A percentile compares a stretch with the other conserved stretches of the same genome.
phyloP scores from a whole-genome alignment of 2,797 vertebrate species.

The Muscicapa comitata region DNA sequence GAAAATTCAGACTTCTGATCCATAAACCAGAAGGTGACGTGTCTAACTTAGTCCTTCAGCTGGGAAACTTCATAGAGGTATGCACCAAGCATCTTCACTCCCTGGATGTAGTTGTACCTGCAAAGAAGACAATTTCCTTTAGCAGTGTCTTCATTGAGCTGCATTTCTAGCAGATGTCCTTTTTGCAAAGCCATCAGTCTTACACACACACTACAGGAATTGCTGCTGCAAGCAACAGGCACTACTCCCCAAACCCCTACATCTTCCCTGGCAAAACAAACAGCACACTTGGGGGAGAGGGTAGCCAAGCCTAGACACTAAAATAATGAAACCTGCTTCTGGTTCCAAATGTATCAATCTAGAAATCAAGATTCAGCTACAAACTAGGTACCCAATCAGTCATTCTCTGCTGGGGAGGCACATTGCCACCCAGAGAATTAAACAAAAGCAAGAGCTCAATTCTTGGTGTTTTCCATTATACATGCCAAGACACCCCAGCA shows the following conservation, averaged over 20 bases:
- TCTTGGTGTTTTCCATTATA: neutral
- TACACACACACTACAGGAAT: neutral
- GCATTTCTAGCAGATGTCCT: neutral
- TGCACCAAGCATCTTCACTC: constrained; percentile 89
- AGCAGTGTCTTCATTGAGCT: neutral
- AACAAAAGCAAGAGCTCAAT: neutral
- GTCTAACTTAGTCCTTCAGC: constrained; percentile 72
- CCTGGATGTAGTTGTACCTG: constrained; percentile 92
- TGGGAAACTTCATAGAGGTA: constrained; percentile 94
- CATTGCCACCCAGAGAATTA: neutral
- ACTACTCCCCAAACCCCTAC: neutral
- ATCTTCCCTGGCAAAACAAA: neutral
- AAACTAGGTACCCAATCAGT: neutral
- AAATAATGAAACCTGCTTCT: neutral
- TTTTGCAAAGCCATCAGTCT: neutral
- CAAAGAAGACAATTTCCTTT: constrained; percentile 29
- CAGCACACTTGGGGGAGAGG: accelerated
- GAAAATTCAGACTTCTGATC: neutral
- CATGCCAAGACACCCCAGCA: neutral
- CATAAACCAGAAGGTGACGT: neutral
- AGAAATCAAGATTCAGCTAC: neutral
- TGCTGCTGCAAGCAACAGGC: neutral
- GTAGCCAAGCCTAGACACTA: neutral
- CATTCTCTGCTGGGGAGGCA: neutral
- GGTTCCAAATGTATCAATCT: neutral